A percentile compares a stretch with the other conserved stretches of the same genome.
Conservation (phyloP, 2,888 invertebrate species). For the Anaspis maculata region DNA sequence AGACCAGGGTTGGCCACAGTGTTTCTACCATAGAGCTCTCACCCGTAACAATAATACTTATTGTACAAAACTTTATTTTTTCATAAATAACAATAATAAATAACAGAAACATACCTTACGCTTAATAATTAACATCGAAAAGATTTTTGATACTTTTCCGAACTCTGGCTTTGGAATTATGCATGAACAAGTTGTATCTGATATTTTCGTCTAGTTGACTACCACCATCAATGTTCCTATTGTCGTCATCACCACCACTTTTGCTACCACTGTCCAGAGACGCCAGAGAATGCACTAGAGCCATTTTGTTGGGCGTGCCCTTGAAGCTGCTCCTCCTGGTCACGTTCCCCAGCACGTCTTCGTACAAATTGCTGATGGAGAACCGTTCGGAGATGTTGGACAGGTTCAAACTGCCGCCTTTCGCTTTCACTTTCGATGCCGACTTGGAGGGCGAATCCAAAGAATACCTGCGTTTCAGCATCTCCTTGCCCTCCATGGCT, state of each 20-base stretch:
- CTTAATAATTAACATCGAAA: conserved; percentile 25
- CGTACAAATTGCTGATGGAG: conserved; percentile 21
- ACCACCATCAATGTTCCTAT: conserved; percentile 1
- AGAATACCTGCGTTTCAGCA: conserved; percentile 12
- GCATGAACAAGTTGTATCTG: conserved; percentile 21
- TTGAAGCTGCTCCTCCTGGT: conserved; percentile 18
- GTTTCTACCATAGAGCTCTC: no score
- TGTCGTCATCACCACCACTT: neutral
- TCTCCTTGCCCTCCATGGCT: conserved; percentile 2
- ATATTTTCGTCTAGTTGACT: conserved; percentile 18
- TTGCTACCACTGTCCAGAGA: conserved; percentile 14
- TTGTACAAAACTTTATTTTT: no score
- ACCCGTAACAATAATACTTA: no score
- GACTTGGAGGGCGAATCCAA: conserved; percentile 13
- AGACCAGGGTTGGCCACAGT: no score
- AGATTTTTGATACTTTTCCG: conserved; percentile 21
- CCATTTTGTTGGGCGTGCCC: conserved; percentile 22
- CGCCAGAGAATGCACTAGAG: conserved; percentile 19
- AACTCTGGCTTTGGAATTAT: conserved; percentile 16
- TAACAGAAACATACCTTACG: no score
- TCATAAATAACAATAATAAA: no score
- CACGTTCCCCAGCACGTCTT: conserved; percentile 20
- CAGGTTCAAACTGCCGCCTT: conserved; percentile 21
- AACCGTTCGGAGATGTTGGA: conserved; percentile 20
- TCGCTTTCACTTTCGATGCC: conserved; percentile 1